Evolutionary conservation across 2,888 invertebrate genomes (phyloP).

Genomic region (Lasioglossum morio): DNA sequence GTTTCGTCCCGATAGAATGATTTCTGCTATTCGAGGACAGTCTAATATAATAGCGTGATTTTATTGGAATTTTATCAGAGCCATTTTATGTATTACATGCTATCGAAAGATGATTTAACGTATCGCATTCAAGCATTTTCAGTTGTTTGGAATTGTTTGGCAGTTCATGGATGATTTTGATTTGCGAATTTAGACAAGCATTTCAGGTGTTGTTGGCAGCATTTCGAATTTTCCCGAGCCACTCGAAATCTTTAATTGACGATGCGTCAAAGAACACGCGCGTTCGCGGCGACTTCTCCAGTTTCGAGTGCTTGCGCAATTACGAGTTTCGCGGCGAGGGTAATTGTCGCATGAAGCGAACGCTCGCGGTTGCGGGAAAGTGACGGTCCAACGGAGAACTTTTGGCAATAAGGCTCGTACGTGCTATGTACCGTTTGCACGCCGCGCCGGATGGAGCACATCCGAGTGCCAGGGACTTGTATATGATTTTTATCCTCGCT

Average conservation of each 20-base stretch:
- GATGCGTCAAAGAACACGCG: constrained; percentile 43
- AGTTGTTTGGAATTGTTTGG: not conserved
- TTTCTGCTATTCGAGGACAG: not conserved
- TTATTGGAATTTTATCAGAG: not conserved
- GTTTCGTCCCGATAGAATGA: not conserved
- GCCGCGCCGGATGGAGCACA: not conserved
- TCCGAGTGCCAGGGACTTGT: not conserved
- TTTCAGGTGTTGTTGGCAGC: not conserved
- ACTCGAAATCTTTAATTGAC: constrained; percentile 60
- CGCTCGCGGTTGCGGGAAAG: constrained; percentile 40
- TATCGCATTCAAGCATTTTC: too few species aligned
- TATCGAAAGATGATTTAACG: too few species aligned
- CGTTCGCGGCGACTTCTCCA: constrained; percentile 27
- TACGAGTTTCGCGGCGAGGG: constrained; percentile 62
- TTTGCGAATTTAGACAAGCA: not conserved
- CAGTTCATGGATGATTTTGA: not conserved
- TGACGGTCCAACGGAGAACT: constrained; percentile 27
- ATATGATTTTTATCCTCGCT: not conserved
- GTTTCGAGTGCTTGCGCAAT: constrained; percentile 63
- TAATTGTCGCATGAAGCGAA: constrained; percentile 51
- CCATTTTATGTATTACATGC: too few species aligned
- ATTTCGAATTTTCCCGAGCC: constrained; percentile 41
- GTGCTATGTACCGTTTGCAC: not conserved
- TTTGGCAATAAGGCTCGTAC: not conserved
- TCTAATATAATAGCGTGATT: not conserved